Conservation (phyloP, 2,113 vertebrate genomes). For the Corvus moneduloides region DNA sequence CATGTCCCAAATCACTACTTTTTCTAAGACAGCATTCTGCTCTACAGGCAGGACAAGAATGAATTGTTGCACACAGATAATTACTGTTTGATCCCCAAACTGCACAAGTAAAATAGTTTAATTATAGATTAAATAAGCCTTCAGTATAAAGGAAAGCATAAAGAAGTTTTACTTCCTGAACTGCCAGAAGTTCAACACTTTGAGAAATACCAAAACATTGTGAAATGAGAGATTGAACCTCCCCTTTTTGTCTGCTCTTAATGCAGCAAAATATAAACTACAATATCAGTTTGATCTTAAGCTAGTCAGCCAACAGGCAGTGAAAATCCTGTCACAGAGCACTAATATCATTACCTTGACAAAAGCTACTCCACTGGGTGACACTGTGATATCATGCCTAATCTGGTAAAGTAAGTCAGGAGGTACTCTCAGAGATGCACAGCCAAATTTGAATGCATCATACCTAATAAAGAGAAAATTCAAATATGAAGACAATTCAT, state of each 20-base stretch:
- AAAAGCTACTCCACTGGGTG: conserved; percentile 91
- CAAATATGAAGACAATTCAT: neutral
- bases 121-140: conserved; percentile 32
- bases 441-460: conserved; percentile 95
- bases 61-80: neutral
- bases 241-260: neutral
- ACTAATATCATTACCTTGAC: conserved; percentile 85
- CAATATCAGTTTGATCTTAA: neutral
- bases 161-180: conserved; percentile 23
- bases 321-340: neutral
- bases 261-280: neutral
- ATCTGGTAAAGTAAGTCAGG: conserved; percentile 92
- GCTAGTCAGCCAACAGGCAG: neutral
- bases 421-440: conserved; percentile 88
- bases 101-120: conserved; percentile 16
- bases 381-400: conserved; percentile 92
- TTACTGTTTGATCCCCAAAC: conserved; percentile 25
- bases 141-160: conserved; percentile 6
- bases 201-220: neutral
- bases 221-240: neutral
- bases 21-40: neutral
- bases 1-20: neutral
- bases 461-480: conserved; percentile 74
- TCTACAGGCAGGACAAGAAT: neutral
- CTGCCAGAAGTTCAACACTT: neutral